Evolutionary conservation across 1,140 invertebrate species (phyloP), one percentile per base, ranked within the genome.

Genomic region (Achatina immaculata): DNA sequence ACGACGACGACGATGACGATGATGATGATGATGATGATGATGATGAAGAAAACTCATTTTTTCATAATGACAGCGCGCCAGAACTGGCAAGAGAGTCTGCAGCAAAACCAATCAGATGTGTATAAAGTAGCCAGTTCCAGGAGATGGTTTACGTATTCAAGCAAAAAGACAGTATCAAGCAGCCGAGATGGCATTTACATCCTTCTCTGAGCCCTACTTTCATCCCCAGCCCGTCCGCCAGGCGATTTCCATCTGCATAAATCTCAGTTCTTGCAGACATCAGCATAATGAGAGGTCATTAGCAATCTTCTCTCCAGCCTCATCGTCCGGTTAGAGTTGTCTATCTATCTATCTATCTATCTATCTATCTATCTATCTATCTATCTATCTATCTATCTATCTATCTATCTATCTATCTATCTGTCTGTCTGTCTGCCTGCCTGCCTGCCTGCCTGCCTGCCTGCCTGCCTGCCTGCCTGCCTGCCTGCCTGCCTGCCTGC

Each of bases 261-360:
- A 73, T 73, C 71, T 48, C 9, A 73, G 31, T 11, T 31, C 38
- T 40, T 36, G 55, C 74, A 76, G 74, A 76, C 74, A 51, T 58
- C 31, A 62, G 74, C 43, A 76, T 76, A 76, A 76, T 76, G 74
- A 76, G 74, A 65, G 34, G 55, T 58, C 55, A 76, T 76, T 76
- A 76, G 74, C 34, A 40, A 43, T 38, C 74, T 0, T 16, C 24
- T 7, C 19, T 69, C 42, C 36, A 38, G 24, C 68, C 68, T 69
- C 21, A 21, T 11, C 40, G 7, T 42, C 38, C 38, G 19, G 0
- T 69, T 69, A 6, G 7, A 65, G 7, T 9, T 65, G n/a, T 65
- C 24, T 69, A 42, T 69, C 9, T 69, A 69, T 42, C 7, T 40
- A 42, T 40, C 7, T 69, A 69, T 42, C 7, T 69, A 69, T 69